These are phyloP conservation scores for Brachionus koreanus DNA, from an alignment of 1,140 invertebrate species.

Conservation along the genomic window DNA sequence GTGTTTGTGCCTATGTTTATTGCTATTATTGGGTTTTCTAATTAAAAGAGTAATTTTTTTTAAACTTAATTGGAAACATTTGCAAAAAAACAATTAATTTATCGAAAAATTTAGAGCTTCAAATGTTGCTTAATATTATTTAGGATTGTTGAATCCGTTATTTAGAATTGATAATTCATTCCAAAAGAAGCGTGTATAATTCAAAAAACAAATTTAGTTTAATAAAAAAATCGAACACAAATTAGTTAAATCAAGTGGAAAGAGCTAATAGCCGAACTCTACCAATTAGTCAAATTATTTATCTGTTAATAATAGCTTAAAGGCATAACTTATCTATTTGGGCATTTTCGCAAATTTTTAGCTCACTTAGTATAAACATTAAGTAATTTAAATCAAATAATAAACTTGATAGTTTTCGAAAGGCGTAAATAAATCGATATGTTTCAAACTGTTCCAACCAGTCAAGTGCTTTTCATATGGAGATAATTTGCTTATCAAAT, in stretches of 20 bases:
- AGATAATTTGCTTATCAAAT: constrained; percentile 35
- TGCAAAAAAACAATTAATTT: no score
- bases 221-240: background rate
- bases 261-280: background rate
- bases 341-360: background rate
- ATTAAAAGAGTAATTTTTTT: no score
- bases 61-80: no score
- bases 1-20: no score
- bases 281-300: background rate
- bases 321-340: constrained; percentile 21
- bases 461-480: constrained; percentile 12
- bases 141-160: background rate
- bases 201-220: background rate
- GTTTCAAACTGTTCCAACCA: constrained; percentile 1
- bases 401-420: background rate
- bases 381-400: background rate
- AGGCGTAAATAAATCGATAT: constrained; percentile 25
- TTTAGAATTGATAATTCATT: background rate
- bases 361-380: background rate
- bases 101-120: background rate
- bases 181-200: constrained; percentile 7
- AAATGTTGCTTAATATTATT: background rate
- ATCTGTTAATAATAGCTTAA: constrained; percentile 26
- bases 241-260: constrained; percentile 16
- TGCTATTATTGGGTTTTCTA: no score